Base-by-base conservation (phyloP, 2,888 invertebrate species). In the Diabrotica balteata region DNA sequence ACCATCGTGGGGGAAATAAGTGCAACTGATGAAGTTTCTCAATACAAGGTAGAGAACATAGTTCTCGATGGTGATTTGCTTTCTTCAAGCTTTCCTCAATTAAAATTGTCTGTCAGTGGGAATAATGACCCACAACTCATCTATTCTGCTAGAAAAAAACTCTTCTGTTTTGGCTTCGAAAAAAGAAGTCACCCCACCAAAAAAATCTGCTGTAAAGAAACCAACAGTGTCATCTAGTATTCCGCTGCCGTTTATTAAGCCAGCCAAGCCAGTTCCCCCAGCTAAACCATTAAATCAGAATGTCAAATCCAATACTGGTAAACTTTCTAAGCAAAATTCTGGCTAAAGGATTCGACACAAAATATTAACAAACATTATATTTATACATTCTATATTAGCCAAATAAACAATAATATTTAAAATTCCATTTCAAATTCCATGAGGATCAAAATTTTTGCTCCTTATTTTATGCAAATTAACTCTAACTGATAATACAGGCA, bases 341-440 rank as follows among this genome's bases (percentile, higher is more conserved):
- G 54, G 0, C 22, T 67, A 11, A 70, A 58, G 55, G 64, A 69
- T 9, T 54, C 69, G 1, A 69, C 49, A 45, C 61, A 63, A 47
- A 65, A 67, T 5, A 63, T 67, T 11, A 79, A 77, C 69, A 79
- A 77, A 62, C 79, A 80, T n/a, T n/a, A n/a, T n/a, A n/a, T 17
- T 17, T 17, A 17, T 17, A 17, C 17, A 17, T 17, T 17, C 17
- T 1, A 1, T 17, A 17, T 17, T 17, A 17, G 1, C 1, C 2
- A 17, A 17, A 17, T 17, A 17, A 17, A 17, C 17, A 17, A 17
- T 17, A 17, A 17, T 17, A 17, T 17, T 17, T 17, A 17, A 17
- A 17, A 17, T 17, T 17, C 2, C 17, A 17, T 17, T 17, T 17
- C 17, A 17, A n/a, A n/a, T n/a, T n/a, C n/a, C n/a, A n/a, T n/a